Evolutionary conservation across 23 tunicate genomes (phyloP).

Genomic region (Aplidium turbinatum): DNA sequence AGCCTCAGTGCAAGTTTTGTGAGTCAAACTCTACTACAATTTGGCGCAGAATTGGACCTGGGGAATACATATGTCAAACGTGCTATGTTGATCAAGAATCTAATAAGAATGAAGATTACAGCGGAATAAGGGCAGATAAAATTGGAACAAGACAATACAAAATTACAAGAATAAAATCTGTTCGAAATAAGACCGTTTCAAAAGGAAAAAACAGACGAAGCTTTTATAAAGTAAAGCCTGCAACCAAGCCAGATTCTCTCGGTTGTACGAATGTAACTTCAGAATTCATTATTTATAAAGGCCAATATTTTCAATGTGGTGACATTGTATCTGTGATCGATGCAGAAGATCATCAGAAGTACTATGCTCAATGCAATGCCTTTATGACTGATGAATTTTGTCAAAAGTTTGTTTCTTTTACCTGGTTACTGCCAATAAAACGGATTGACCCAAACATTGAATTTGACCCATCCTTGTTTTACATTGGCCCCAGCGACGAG

Average conservation of each 20-base stretch:
- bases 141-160: background rate
- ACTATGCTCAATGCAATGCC: slow-evolving; percentile 85
- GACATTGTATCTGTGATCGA: slow-evolving; percentile 84
- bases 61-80: slow-evolving; percentile 41
- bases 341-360: slow-evolving; percentile 47
- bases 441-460: background rate
- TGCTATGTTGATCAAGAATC: slow-evolving; percentile 42
- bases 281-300: slow-evolving; percentile 64
- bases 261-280: slow-evolving; percentile 32
- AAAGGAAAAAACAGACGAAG: slow-evolving; percentile 75
- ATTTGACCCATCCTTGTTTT: slow-evolving; percentile 44
- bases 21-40: slow-evolving; percentile 17
- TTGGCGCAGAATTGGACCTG: slow-evolving; percentile 39
- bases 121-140: background rate
- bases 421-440: slow-evolving; percentile 64
- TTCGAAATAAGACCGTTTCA: slow-evolving; percentile 42
- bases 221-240: slow-evolving; percentile 49
- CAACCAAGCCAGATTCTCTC: slow-evolving; percentile 16
- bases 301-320: slow-evolving; percentile 78
- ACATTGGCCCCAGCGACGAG: slow-evolving; percentile 53
- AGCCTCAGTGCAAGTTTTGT: slow-evolving; percentile 36
- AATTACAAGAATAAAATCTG: slow-evolving; percentile 33
- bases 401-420: slow-evolving; percentile 66
- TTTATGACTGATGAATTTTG: slow-evolving; percentile 67
- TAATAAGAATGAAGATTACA: slow-evolving; percentile 14